Percentiles rank a stretch among this genome's conserved stretches.
These are phyloP conservation scores for Trematocara variabile DNA, from an alignment of 2,113 vertebrate genomes.

Conservation along the genomic window DNA sequence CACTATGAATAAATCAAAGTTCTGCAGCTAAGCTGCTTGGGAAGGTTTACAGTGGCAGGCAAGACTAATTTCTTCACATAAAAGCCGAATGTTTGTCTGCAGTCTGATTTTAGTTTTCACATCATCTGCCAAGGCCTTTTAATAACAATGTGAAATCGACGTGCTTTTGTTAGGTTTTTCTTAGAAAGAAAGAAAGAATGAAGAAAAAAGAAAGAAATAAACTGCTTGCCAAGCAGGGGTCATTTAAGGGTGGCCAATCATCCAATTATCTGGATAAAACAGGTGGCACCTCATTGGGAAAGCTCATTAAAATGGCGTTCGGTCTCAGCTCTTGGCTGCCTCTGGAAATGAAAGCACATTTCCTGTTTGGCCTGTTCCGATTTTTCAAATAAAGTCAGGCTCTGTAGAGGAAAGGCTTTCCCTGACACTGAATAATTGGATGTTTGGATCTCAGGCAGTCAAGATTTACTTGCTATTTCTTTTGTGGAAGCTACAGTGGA, in stretches of 20 bases:
- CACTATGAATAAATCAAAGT: neutral
- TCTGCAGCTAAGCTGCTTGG: neutral
- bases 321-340: constrained; percentile 48
- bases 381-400: constrained; percentile 45
- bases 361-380: constrained; percentile 39
- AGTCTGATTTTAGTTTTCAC: neutral
- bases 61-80: neutral
- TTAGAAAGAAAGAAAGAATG: neutral
- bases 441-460: constrained; percentile 45
- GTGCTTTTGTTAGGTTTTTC: neutral
- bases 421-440: constrained; percentile 45
- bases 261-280: constrained; percentile 69
- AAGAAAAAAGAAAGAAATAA: neutral
- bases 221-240: constrained; percentile 46
- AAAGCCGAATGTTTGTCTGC: neutral
- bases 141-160: neutral
- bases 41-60: neutral
- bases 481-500: constrained; percentile 18
- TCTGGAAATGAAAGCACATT: constrained; percentile 59
- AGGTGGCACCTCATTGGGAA: constrained; percentile 67
- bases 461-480: constrained; percentile 34
- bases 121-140: neutral
- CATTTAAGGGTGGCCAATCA: constrained; percentile 67
- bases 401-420: constrained; percentile 22
- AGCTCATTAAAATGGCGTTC: constrained; percentile 67